Base-by-base conservation (phyloP, 2,888 invertebrate species). In the Malacosoma neustria region DNA sequence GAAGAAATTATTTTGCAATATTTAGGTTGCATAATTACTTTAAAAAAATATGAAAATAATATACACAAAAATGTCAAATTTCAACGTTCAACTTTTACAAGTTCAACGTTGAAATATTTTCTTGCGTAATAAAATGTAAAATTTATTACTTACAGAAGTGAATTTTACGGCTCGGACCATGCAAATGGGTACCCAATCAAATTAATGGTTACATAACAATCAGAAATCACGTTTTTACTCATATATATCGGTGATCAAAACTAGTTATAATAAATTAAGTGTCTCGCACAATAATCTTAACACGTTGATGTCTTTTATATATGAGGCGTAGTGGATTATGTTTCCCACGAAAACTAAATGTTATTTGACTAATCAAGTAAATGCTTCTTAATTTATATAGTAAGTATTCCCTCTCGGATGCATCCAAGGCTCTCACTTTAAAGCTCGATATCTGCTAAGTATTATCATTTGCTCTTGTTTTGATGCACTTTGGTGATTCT, bases 281-380 rank as follows among this genome's bases (percentile, higher is more conserved):
- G 22, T 5, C 22, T 2, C 9, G 5, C 22, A 22, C 22, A 22
- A 22, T 22, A 3, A 9, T 22, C 36, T 41, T 34, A 34, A 48
- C 59, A 61, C 74, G 75, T 74, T 74, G 62, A 73, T 65, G 68
- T 74, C 75, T 72, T 73, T 72, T 68, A 51, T n/a, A n/a, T 64
- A 74, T 58, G 53, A 57, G 51, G 50, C 56, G 50, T 47, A 38
- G 38, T 46, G 40, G 53, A 56, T 43, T 33, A 33, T 36, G 36
- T 41, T 56, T 61, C 54, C 43, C 54, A 53, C 44, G 42, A 34
- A 42, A n/a, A 37, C 29, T 36, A 40, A 36, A 33, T 35, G 7
- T n/a, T n/a, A n/a, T n/a, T n/a, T n/a, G n/a, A n/a, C n/a, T n/a
- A n/a, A n/a, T n/a, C n/a, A n/a, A n/a, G n/a, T n/a, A n/a, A n/a